Conservation (phyloP, 2,888 invertebrate genomes). For the Tanypteryx hageni region DNA sequence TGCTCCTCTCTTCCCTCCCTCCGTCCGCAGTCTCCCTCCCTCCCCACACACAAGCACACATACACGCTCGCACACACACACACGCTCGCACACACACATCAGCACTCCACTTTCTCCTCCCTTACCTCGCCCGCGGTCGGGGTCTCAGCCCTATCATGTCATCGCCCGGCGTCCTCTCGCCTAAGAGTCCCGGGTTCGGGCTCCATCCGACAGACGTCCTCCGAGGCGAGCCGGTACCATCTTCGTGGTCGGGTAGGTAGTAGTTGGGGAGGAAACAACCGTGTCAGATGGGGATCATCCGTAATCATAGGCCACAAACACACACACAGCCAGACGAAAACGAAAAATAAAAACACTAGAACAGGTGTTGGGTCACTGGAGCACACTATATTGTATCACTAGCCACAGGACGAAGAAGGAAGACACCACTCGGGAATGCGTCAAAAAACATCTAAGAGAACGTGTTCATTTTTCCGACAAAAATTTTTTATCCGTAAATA, state of each 20-base stretch:
- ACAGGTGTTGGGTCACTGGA: background rate
- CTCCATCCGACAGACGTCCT: conserved; percentile 3
- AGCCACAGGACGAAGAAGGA: background rate
- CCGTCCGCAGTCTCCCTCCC: conserved; percentile 3
- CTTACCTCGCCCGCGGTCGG: conserved; percentile 53
- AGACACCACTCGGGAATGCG: background rate
- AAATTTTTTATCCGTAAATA: too few species aligned
- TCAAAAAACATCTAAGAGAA: background rate
- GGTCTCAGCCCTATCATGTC: conserved; percentile 45
- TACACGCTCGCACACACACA: background rate
- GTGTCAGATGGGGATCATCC: background rate
- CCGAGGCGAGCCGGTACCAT: background rate
- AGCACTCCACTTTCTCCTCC: conserved; percentile 21
- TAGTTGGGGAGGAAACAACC: background rate
- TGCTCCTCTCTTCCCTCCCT: background rate
- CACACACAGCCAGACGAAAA: background rate
- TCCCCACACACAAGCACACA: background rate
- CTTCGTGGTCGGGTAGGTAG: background rate
- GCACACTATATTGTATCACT: background rate
- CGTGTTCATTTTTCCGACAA: too few species aligned
- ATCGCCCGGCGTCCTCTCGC: conserved; percentile 25
- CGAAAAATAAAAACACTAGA: background rate
- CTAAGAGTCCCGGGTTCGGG: conserved; percentile 12
- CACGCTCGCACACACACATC: conserved; percentile 3
- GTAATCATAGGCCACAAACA: background rate